phyloP scores from a whole-genome alignment of 2,113 vertebrate species.

The Raphicerus campestris region DNA sequence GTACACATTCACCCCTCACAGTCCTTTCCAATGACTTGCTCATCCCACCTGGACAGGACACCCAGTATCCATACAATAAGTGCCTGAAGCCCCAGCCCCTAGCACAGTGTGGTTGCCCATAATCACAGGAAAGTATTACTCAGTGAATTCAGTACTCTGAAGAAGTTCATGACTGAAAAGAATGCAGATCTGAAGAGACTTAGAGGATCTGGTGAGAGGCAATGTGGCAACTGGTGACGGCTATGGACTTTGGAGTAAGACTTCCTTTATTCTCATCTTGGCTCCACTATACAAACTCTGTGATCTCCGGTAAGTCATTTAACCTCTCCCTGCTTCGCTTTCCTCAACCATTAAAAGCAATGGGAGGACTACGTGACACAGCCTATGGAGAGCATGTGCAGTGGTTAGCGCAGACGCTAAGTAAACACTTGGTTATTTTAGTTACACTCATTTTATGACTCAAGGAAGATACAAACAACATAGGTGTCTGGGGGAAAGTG shows the following conservation, averaged over 20 bases:
- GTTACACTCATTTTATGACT: not conserved
- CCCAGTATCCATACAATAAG: not conserved
- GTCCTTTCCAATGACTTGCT: not conserved
- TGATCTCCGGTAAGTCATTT: not conserved
- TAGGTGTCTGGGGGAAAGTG: not conserved
- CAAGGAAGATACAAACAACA: not conserved
- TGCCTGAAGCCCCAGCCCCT: not conserved
- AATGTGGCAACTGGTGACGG: not conserved
- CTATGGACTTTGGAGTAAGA: not conserved
- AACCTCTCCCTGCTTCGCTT: not conserved
- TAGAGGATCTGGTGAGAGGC: not conserved
- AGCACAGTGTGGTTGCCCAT: not conserved
- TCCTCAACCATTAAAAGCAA: not conserved
- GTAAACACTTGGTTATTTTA: not conserved
- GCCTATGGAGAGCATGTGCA: not conserved
- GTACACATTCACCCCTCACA: not conserved
- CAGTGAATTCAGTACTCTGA: not conserved
- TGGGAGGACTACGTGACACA: not conserved
- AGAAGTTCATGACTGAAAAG: not conserved
- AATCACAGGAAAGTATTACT: not conserved
- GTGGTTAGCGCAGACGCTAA: not conserved
- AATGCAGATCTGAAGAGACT: not conserved
- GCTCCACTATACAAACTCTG: not conserved
- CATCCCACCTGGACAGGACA: fast-evolving
- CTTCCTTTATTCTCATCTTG: not conserved